A percentile compares a stretch with the other conserved stretches of the same genome.
These are phyloP conservation scores for Caenorhabditis remanei DNA, from an alignment of 1,140 invertebrate species.

Conservation along the genomic window DNA sequence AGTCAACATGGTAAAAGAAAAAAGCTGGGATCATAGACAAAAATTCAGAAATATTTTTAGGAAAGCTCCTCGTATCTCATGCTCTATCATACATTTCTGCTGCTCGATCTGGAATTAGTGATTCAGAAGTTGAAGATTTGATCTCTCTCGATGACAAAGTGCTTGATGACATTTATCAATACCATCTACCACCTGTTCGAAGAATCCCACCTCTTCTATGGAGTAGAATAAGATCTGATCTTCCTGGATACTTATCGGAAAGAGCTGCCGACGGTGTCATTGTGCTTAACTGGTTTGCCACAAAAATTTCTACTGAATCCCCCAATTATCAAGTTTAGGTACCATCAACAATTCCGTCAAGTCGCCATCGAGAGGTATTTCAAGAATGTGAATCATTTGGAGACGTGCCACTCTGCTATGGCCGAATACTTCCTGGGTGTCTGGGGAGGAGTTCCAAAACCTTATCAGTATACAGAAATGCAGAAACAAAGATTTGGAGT, in stretches of 20 bases:
- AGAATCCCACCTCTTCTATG: slow-evolving; percentile 93
- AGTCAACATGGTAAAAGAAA: slow-evolving; percentile 83
- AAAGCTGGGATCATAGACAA: background rate
- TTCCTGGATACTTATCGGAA: slow-evolving; percentile 94
- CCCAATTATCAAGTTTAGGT: slow-evolving; percentile 68
- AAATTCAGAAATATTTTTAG: background rate
- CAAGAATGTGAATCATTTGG: slow-evolving; percentile 94
- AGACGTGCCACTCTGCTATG: slow-evolving; percentile 95
- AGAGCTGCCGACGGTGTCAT: slow-evolving; percentile 95
- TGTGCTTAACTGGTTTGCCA: slow-evolving; percentile 96
- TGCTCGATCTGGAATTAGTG: slow-evolving; percentile 90
- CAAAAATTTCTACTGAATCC: background rate
- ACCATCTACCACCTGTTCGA: slow-evolving; percentile 93
- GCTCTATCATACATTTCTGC: slow-evolving; percentile 94
- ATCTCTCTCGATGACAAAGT: slow-evolving; percentile 92
- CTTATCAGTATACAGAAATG: slow-evolving; percentile 95
- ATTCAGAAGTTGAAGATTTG: slow-evolving; percentile 90
- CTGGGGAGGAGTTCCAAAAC: slow-evolving; percentile 90
- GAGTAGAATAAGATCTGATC: slow-evolving; percentile 93
- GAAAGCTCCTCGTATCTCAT: slow-evolving; percentile 90
- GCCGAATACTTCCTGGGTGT: slow-evolving; percentile 94
- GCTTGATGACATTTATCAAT: slow-evolving; percentile 97
- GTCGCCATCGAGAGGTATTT: slow-evolving; percentile 94
- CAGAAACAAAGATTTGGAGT: slow-evolving; percentile 87
- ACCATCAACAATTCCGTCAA: slow-evolving; percentile 89